Conservation (phyloP, 2,888 invertebrate genomes). For the Abrostola triplasia region DNA sequence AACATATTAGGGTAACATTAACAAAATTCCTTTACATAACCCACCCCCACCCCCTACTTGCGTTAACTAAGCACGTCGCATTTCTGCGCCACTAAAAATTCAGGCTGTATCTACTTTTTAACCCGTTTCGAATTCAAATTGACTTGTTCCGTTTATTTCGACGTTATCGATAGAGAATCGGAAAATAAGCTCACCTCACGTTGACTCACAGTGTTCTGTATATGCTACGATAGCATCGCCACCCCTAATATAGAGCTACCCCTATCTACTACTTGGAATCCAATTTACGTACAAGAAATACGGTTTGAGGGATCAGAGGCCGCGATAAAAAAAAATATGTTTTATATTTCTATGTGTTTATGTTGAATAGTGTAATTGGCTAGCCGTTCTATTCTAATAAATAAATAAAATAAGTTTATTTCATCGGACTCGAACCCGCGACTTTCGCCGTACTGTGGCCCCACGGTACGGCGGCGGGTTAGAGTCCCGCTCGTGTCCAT, state of each 20-base stretch:
- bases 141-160: constrained; percentile 37
- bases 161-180: constrained; percentile 50
- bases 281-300: constrained; percentile 80
- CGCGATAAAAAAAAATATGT: constrained; percentile 35
- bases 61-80: constrained; percentile 17
- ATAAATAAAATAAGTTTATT: too few relatives aligned
- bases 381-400: too few relatives aligned
- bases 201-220: constrained; percentile 60
- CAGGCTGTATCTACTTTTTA: constrained; percentile 24
- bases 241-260: constrained; percentile 80
- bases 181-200: constrained; percentile 55
- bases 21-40: background rate
- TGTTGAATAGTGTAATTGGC: too few relatives aligned
- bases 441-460: too few relatives aligned
- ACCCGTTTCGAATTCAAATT: constrained; percentile 40
- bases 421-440: too few relatives aligned
- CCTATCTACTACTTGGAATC: constrained; percentile 83
- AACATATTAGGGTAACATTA: background rate
- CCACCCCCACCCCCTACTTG: background rate
- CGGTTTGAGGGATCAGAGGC: constrained; percentile 48
- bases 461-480: too few relatives aligned
- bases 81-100: constrained; percentile 33
- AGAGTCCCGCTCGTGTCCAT: too few relatives aligned
- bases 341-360: too few relatives aligned
- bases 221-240: constrained; percentile 68